These are phyloP conservation scores for Temnothorax ravouxi DNA, from an alignment of 2,888 invertebrate genomes.

Conservation along the genomic window DNA sequence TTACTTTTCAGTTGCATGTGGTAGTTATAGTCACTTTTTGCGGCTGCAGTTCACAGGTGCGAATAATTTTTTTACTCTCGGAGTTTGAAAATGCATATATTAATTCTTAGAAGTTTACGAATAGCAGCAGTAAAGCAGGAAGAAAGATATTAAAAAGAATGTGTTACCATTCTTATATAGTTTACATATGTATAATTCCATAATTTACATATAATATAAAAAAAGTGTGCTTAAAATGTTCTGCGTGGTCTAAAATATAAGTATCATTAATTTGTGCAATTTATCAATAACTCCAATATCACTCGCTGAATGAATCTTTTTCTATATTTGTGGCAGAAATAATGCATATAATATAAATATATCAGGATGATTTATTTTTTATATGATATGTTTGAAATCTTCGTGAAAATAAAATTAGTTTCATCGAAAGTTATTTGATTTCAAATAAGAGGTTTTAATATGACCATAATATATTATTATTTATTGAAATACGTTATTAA, in stretches of 20 bases:
- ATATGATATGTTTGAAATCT: background rate
- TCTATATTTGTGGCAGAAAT: background rate
- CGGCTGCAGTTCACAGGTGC: background rate
- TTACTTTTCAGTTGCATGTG: background rate
- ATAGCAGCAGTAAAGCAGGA: background rate
- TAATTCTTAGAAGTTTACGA: background rate
- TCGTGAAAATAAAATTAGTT: background rate
- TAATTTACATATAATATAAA: slow-evolving; percentile 5
- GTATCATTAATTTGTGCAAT: background rate
- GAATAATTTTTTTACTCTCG: background rate
- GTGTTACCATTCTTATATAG: background rate
- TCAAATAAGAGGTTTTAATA: background rate
- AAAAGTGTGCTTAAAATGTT: background rate
- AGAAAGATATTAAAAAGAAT: background rate
- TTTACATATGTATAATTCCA: too few species aligned
- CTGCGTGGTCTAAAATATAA: background rate
- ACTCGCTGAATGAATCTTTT: background rate
- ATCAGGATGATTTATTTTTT: background rate
- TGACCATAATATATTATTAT: background rate
- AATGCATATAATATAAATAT: background rate
- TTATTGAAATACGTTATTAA: slow-evolving; percentile 1
- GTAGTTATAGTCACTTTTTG: background rate
- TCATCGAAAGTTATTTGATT: background rate
- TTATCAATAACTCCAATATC: background rate
- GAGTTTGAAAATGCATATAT: background rate